Evolutionary conservation across 92 coral and sea anemone genomes (phyloP).

Genomic region (Phymanthus crucifer): DNA sequence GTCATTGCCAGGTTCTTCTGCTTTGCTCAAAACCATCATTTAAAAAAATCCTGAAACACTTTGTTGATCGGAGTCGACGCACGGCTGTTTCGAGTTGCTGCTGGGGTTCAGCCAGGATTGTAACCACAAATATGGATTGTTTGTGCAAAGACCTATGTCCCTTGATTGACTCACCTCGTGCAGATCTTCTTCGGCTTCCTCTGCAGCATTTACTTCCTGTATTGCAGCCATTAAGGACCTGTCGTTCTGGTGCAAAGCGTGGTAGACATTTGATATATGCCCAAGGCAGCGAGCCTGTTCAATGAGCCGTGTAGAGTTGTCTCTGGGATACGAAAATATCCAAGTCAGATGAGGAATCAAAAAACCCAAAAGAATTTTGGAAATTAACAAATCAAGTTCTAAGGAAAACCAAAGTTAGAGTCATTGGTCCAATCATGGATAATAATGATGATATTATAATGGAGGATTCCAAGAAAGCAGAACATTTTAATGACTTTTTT

Average conservation of each 20-base stretch:
- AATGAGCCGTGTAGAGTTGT: slow-evolving; percentile 65
- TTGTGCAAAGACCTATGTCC: background rate
- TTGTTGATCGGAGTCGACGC: too few species aligned
- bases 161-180: slow-evolving; percentile 67
- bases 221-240: slow-evolving; percentile 91
- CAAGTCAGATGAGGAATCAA: too few species aligned
- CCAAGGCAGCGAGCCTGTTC: slow-evolving; percentile 95
- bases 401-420: background rate
- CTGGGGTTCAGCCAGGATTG: background rate
- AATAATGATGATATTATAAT: too few species aligned
- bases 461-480: too few species aligned
- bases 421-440: too few species aligned
- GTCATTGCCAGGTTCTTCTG: too few species aligned
- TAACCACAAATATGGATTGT: too few species aligned
- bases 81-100: too few species aligned
- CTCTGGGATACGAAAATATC: slow-evolving; percentile 35
- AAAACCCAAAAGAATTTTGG: too few species aligned
- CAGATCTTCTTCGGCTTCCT: slow-evolving; percentile 88
- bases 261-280: slow-evolving; percentile 91
- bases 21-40: too few species aligned
- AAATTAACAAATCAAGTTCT: background rate
- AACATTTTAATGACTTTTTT: too few species aligned
- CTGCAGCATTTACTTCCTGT: slow-evolving; percentile 90
- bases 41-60: too few species aligned
- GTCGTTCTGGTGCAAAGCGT: slow-evolving; percentile 79